These are phyloP conservation scores for Poecilia gillii DNA, from an alignment of 2,797 vertebrate species.

Conservation along the genomic window DNA sequence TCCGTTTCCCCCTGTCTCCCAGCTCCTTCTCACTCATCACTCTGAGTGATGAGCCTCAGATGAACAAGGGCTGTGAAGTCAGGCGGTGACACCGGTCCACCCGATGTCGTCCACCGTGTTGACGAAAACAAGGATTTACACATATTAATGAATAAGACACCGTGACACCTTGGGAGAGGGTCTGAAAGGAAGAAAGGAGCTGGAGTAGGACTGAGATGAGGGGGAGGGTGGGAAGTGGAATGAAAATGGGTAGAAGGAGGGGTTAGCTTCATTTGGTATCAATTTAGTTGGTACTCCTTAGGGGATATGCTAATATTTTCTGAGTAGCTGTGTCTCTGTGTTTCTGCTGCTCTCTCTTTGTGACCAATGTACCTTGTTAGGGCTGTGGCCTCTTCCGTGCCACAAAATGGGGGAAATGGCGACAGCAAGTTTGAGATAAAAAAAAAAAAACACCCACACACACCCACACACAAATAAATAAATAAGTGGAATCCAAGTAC, in stretches of 20 bases:
- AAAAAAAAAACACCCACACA: constrained; percentile 46
- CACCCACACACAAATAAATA: constrained; percentile 66
- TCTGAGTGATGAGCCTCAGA: constrained; percentile 80
- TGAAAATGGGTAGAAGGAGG: constrained; percentile 48
- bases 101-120: constrained; percentile 71
- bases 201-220: constrained; percentile 16
- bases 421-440: constrained; percentile 48
- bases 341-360: constrained; percentile 70
- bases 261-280: constrained; percentile 78
- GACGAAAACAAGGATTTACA: constrained; percentile 84
- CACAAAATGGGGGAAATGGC: constrained; percentile 67
- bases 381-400: constrained; percentile 88
- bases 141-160: constrained; percentile 94
- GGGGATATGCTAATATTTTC: constrained; percentile 86
- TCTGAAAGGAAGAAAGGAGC: constrained; percentile 56
- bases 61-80: constrained; percentile 88
- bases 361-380: constrained; percentile 95
- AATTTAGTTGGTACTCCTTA: constrained; percentile 94
- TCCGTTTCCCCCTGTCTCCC: background rate
- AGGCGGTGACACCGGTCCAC: constrained; percentile 86
- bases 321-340: constrained; percentile 84
- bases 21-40: constrained; percentile 69
- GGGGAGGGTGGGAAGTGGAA: constrained; percentile 6
- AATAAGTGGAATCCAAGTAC: constrained; percentile 75
- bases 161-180: constrained; percentile 83